Conservation (phyloP, 1,140 invertebrate genomes). For the Drosophila ananassae region DNA sequence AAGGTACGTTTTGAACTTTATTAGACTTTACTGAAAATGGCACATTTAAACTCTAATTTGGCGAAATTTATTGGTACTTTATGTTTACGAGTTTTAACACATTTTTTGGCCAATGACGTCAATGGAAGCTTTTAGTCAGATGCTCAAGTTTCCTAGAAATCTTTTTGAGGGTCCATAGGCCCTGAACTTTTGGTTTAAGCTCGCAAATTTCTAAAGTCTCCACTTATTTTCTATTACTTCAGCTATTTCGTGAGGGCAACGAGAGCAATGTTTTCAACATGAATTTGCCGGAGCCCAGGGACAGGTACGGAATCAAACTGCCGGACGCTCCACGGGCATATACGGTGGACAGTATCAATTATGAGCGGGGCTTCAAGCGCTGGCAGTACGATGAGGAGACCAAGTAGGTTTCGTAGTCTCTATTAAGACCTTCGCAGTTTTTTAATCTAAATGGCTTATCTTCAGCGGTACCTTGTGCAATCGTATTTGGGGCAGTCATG, state of each 20-base stretch:
- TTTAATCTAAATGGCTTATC: neutral
- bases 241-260: slow-evolving; percentile 87
- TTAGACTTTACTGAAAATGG: neutral
- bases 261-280: slow-evolving; percentile 85
- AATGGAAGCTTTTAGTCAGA: neutral
- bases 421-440: too few relatives aligned
- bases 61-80: neutral
- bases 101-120: slow-evolving; percentile 1
- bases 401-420: slow-evolving; percentile 43
- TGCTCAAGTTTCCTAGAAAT: neutral
- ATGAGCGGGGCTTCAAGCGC: slow-evolving; percentile 85
- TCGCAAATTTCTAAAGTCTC: neutral
- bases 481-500: slow-evolving; percentile 86
- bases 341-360: slow-evolving; percentile 86
- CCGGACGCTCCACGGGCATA: slow-evolving; percentile 60
- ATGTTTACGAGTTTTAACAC: neutral
- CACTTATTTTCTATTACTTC: slow-evolving; percentile 14
- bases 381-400: slow-evolving; percentile 86
- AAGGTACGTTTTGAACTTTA: slow-evolving; percentile 86
- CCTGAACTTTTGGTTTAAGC: neutral
- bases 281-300: slow-evolving; percentile 73
- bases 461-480: slow-evolving; percentile 86
- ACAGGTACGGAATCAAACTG: slow-evolving; percentile 36
- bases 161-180: neutral
- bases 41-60: neutral